phyloP scores from a whole-genome alignment of 2,888 invertebrate genomes.

The Clanis bilineata region DNA sequence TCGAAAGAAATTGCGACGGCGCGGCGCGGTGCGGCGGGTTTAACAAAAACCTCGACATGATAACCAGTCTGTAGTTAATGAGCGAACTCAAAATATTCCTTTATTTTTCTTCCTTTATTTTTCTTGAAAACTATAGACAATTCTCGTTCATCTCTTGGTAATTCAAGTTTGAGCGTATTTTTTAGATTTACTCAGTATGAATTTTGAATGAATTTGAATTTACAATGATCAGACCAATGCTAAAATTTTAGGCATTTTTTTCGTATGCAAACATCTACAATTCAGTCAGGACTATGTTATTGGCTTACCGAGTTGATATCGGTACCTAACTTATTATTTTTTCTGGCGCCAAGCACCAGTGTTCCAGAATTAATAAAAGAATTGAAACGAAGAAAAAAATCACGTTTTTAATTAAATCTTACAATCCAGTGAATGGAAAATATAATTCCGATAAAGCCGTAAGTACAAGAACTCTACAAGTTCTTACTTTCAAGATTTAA shows the following conservation, averaged over 20 bases:
- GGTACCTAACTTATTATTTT: no score
- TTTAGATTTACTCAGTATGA: no score
- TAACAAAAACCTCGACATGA: background rate
- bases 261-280: no score
- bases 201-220: background rate
- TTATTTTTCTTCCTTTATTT: background rate
- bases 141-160: no score
- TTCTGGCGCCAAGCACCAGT: no score
- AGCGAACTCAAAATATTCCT: background rate
- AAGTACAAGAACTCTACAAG: background rate
- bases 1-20: conserved; percentile 10
- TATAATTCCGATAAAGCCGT: background rate
- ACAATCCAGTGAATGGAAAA: background rate
- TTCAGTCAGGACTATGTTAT: no score
- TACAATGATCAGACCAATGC: background rate
- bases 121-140: background rate
- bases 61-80: background rate
- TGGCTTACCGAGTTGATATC: no score
- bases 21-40: background rate
- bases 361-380: background rate
- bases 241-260: no score
- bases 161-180: no score
- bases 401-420: background rate
- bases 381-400: background rate
- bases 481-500: background rate